These are phyloP conservation scores for Diachasma alloeum DNA, from an alignment of 1,140 invertebrate genomes.

Conservation along the genomic window DNA sequence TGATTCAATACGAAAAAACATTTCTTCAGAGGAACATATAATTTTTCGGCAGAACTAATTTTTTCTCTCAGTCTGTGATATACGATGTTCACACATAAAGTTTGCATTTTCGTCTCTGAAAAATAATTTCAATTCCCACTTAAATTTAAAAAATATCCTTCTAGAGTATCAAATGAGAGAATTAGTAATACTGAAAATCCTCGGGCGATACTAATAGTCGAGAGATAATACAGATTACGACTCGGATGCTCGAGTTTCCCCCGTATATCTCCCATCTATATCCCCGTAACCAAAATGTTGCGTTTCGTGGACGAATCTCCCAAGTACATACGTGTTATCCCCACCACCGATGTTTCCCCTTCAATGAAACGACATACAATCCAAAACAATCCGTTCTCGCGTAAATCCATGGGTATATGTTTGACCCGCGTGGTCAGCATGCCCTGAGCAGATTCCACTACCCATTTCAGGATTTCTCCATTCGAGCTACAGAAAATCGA, in stretches of 20 bases:
- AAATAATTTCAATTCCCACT: background rate
- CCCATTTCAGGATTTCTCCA: background rate
- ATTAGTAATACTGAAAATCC: slow-evolving; percentile 20
- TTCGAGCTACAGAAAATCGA: slow-evolving; percentile 26
- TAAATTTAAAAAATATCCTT: slow-evolving; percentile 18
- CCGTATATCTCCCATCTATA: background rate
- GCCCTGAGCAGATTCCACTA: background rate
- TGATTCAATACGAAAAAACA: too few species aligned
- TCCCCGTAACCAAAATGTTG: background rate
- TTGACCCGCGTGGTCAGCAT: slow-evolving; percentile 30
- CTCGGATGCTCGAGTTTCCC: background rate
- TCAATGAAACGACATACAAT: slow-evolving; percentile 25
- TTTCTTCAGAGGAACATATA: too few species aligned
- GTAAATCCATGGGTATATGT: slow-evolving; percentile 29
- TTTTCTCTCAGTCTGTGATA: too few species aligned
- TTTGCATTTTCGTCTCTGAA: too few species aligned
- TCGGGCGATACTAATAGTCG: slow-evolving; percentile 33
- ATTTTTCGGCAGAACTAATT: too few species aligned
- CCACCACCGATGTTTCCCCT: slow-evolving; percentile 11
- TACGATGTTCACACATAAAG: too few species aligned
- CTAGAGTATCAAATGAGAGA: slow-evolving; percentile 1
- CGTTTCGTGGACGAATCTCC: background rate
- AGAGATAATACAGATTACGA: slow-evolving; percentile 39
- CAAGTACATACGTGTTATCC: background rate
- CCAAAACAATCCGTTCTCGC: slow-evolving; percentile 36